A percentile compares a stretch with the other conserved stretches of the same genome.
Conservation (phyloP, 2,888 invertebrate species). For the Chrysotoxum bicinctum region DNA sequence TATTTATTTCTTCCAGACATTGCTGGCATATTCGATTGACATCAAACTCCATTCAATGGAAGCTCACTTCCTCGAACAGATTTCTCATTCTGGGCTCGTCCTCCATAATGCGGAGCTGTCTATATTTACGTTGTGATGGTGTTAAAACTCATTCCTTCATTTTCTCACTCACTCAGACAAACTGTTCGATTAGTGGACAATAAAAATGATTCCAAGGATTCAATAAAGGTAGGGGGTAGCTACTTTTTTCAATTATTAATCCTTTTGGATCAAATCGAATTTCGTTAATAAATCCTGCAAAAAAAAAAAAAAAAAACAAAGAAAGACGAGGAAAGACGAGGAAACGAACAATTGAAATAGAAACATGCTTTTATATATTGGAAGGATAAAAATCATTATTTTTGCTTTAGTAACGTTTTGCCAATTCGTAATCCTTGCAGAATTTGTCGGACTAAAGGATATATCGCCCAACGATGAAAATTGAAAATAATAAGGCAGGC, state of each 20-base stretch:
- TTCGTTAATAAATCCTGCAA: conserved; percentile 31
- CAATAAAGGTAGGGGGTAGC: not conserved
- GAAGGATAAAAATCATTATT: conserved; percentile 39
- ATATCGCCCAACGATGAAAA: conserved; percentile 9
- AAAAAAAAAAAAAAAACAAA: not conserved
- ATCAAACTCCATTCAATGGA: conserved; percentile 63
- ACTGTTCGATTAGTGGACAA: not conserved
- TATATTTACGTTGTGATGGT: conserved; percentile 1
- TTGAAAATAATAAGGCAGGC: conserved; percentile 18
- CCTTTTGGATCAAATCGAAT: conserved; percentile 32
- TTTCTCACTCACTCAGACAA: conserved; percentile 16
- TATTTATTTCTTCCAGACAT: conserved; percentile 55
- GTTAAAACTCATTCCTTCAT: conserved; percentile 28
- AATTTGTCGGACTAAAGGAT: not conserved
- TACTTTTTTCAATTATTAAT: conserved; percentile 29
- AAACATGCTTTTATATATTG: not conserved
- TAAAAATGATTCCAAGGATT: not conserved
- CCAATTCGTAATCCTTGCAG: not conserved
- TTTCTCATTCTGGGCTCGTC: conserved; percentile 40
- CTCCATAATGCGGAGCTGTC: conserved; percentile 17
- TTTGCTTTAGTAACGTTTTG: not conserved
- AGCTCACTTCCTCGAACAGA: conserved; percentile 68
- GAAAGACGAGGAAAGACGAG: not conserved
- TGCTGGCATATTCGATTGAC: conserved; percentile 69
- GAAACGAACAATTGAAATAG: not conserved